Percentiles rank a stretch among this genome's conserved stretches.
phyloP scores from a whole-genome alignment of 2,113 vertebrate genomes.

The Ceyx margarethae region DNA sequence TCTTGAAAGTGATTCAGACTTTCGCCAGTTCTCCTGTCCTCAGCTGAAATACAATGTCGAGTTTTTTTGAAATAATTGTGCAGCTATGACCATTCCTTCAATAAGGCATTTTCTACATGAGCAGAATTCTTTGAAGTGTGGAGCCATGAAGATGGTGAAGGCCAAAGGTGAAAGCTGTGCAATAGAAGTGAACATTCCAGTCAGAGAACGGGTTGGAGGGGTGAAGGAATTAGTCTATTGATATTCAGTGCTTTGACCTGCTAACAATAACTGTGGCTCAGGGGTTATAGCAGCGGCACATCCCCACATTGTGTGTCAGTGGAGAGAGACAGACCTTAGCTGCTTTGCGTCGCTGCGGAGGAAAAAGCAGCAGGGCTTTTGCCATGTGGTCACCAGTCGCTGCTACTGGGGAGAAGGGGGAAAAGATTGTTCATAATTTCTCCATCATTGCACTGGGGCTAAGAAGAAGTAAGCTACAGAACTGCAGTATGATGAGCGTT shows the following conservation, averaged over 20 bases:
- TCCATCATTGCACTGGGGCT: not conserved
- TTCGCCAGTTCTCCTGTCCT: conserved; percentile 50
- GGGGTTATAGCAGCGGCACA: conserved; percentile 73
- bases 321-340: not conserved
- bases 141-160: conserved; percentile 1
- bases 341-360: not conserved
- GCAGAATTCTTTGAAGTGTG: conserved; percentile 51
- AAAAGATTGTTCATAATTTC: not conserved
- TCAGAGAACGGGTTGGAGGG: conserved; percentile 54
- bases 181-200: conserved; percentile 57
- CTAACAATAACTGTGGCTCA: conserved; percentile 64
- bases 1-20: conserved; percentile 63
- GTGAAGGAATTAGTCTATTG: conserved; percentile 67
- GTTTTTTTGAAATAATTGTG: conserved; percentile 53
- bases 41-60: conserved; percentile 17
- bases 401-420: not conserved
- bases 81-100: not conserved
- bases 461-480: not conserved
- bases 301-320: conserved; percentile 39
- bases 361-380: not conserved
- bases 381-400: not conserved
- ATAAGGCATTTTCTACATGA: not conserved
- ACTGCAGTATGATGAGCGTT: not conserved
- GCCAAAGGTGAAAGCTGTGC: conserved; percentile 65
- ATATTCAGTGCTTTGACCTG: conserved; percentile 80